These are phyloP conservation scores for Hirundichthys speculiger DNA, from an alignment of 2,113 vertebrate species.

Conservation along the genomic window DNA sequence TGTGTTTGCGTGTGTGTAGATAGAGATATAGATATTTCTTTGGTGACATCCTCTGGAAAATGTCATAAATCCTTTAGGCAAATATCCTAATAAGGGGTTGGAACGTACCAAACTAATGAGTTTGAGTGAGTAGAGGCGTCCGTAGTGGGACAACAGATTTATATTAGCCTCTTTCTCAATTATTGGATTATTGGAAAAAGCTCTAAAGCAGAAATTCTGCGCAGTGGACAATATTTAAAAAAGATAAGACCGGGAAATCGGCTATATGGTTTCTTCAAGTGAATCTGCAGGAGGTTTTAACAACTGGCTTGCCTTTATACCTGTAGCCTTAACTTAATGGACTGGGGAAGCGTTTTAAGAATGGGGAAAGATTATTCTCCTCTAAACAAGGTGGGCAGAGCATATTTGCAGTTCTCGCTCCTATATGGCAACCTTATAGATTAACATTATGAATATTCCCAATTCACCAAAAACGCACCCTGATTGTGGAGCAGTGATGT, in stretches of 20 bases:
- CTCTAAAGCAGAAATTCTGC: slow-evolving; percentile 19
- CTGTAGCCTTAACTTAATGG: slow-evolving; percentile 60
- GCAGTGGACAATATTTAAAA: slow-evolving; percentile 25
- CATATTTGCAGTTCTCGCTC: slow-evolving; percentile 87
- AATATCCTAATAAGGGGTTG: too few species aligned
- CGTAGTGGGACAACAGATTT: too few species aligned
- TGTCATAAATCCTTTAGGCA: too few species aligned
- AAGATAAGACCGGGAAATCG: background rate
- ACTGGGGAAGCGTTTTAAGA: slow-evolving; percentile 70
- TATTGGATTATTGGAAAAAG: background rate
- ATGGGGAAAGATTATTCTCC: slow-evolving; percentile 74
- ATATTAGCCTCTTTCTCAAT: background rate
- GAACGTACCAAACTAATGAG: too few species aligned
- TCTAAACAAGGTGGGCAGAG: slow-evolving; percentile 93
- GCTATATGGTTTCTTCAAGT: background rate
- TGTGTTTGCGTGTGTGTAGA: too few species aligned
- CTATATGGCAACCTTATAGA: slow-evolving; percentile 97
- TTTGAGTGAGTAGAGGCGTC: too few species aligned
- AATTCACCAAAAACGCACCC: slow-evolving; percentile 83
- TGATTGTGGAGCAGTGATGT: slow-evolving; percentile 87
- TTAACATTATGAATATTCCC: slow-evolving; percentile 93
- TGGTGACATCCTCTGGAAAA: too few species aligned
- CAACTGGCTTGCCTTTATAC: slow-evolving; percentile 48
- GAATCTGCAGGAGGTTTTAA: slow-evolving; percentile 12
- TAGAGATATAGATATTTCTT: too few species aligned